Evolutionary conservation across 2,113 vertebrate species (phyloP), one percentile per base, ranked within the genome.

Genomic region (Notarius lentiginosus): DNA sequence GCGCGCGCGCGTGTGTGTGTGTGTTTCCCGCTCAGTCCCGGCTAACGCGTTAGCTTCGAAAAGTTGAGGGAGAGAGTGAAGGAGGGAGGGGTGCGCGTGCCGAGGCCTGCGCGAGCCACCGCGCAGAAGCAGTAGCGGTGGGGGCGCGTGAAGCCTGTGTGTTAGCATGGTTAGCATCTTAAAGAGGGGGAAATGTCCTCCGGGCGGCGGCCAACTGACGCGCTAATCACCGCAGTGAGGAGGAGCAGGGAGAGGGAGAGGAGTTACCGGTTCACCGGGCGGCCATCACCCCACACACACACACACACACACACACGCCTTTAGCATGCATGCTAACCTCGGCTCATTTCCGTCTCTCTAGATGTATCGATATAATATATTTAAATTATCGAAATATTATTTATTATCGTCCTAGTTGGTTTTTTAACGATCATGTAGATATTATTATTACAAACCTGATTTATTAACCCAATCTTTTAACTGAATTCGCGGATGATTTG

Each of bases 121-220:
- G 73, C 73, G 49, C 73, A 15, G 5, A 0, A 53, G 73, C 12
- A 22, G 41, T 75, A 14, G 66, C 4, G 6, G 15, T 17, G 17
- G 34, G 30, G 22, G 30, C 56, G 79, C 30, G 76, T n/a, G 77
- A 79, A 86, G 58, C 58, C 61, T 58, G 83, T 76, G 60, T 56
- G 88, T 90, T 88, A 85, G 87, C 83, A 76, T 65, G 63, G 22
- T 80, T 88, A 85, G 61, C 77, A 17, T 63, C 7, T 24, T 24
- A 30, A 49, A 53, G 9, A 2, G 4, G 10, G 41, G 4, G 1
- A 2, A 7, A 14, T 17, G 2, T 7, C 49, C 49, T 75, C 72
- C 22, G 27, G 6, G 1, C 0, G 41, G 41, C 41, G 41, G 41
- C 3, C 3, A 4, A 3, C 0, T 41, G 41, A 41, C 41, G 41